Percentiles rank a stretch among this genome's conserved stretches.
phyloP scores from a whole-genome alignment of 1,140 invertebrate species.

The Drosophila nebulosa region DNA sequence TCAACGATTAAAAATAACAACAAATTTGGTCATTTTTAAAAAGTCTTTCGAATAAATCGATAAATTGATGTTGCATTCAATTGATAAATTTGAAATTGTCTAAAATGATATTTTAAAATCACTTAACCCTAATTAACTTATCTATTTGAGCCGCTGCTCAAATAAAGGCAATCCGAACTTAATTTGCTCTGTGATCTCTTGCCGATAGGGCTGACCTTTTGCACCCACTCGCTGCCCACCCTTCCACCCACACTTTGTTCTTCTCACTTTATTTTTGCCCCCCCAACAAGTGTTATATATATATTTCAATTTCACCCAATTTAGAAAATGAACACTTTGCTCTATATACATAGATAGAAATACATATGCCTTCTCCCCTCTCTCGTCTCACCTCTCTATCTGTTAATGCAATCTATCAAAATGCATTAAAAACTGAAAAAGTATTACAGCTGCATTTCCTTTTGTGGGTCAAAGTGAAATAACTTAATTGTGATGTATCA shows the following conservation, averaged over 20 bases:
- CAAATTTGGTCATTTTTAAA: no score
- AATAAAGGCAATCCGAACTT: background rate
- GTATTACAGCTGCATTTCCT: constrained; percentile 25
- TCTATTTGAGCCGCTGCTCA: background rate
- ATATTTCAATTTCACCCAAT: constrained; percentile 47
- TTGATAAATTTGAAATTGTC: no score
- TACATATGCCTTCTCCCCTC: background rate
- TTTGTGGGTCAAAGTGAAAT: constrained; percentile 61
- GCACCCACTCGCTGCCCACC: constrained; percentile 35
- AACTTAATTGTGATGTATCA: constrained; percentile 68
- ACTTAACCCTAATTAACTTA: background rate
- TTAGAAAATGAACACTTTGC: constrained; percentile 62
- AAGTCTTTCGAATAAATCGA: no score
- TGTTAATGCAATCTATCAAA: constrained; percentile 74
- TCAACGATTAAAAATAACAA: no score
- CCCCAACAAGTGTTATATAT: background rate
- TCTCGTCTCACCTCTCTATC: background rate
- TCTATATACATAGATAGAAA: constrained; percentile 21
- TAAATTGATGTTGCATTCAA: no score
- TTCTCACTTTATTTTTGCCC: constrained; percentile 2
- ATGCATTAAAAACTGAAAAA: constrained; percentile 57
- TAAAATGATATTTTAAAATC: background rate
- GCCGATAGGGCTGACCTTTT: constrained; percentile 59
- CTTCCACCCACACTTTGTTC: constrained; percentile 16
- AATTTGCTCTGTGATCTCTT: constrained; percentile 11